Conservation (phyloP, 1,140 invertebrate species). For the Diplogasteroides magnus region DNA sequence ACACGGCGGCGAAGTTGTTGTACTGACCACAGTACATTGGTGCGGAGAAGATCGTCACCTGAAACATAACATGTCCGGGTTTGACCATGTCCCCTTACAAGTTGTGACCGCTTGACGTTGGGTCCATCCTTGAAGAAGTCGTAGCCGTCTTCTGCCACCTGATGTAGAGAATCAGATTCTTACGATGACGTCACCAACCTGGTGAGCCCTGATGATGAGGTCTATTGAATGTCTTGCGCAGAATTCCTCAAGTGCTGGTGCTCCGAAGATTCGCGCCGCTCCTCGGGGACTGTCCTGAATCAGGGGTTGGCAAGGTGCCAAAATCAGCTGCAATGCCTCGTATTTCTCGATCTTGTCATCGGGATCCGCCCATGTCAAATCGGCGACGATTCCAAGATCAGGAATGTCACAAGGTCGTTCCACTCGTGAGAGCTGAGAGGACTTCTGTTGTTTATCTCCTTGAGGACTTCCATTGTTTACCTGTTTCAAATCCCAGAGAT, state of each 20-base stretch:
- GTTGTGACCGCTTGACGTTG: too few species aligned
- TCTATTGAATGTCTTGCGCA: conserved; percentile 25
- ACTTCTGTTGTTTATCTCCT: background rate
- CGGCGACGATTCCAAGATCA: conserved; percentile 31
- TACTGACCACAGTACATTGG: conserved; percentile 34
- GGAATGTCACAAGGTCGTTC: conserved; percentile 43
- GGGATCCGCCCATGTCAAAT: conserved; percentile 67
- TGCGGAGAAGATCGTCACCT: conserved; percentile 30
- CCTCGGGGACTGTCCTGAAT: conserved; percentile 58
- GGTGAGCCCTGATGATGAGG: conserved; percentile 41
- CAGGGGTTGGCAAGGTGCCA: background rate
- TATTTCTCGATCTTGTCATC: conserved; percentile 79
- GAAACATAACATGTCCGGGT: background rate
- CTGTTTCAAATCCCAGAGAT: conserved; percentile 62
- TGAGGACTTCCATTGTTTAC: background rate
- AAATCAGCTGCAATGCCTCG: conserved; percentile 67
- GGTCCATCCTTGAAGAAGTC: conserved; percentile 60
- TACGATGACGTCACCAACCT: conserved; percentile 37
- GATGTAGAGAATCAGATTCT: background rate
- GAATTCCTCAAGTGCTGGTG: conserved; percentile 29
- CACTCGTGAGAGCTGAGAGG: conserved; percentile 29
- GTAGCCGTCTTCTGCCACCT: conserved; percentile 63
- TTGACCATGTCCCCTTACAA: background rate
- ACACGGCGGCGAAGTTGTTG: background rate
- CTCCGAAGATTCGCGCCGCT: conserved; percentile 40